Percentiles rank a stretch among this genome's conserved stretches.
phyloP scores from a whole-genome alignment of 2,888 invertebrate genomes.

The Eupithecia inturbata region DNA sequence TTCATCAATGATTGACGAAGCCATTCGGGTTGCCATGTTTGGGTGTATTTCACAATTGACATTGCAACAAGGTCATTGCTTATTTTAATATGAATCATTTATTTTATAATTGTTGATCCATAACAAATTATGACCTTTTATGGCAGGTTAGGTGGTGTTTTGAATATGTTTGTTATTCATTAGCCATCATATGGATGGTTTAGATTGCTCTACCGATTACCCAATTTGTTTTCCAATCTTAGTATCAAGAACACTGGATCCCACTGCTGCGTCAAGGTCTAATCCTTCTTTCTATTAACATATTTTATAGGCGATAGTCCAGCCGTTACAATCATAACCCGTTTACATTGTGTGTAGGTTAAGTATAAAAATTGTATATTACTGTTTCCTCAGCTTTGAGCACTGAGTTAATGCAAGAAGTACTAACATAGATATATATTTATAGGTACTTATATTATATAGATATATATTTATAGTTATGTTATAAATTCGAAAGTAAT shows the following conservation, averaged over 20 bases:
- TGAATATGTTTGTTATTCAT: conserved; percentile 8
- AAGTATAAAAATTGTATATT: too few relatives aligned
- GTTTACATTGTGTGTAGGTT: neutral
- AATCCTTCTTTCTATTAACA: neutral
- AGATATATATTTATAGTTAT: too few relatives aligned
- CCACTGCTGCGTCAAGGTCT: neutral
- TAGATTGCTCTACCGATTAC: neutral
- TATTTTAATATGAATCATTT: conserved; percentile 26
- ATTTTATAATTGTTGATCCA: conserved; percentile 28
- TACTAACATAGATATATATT: too few relatives aligned
- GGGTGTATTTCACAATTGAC: conserved; percentile 33
- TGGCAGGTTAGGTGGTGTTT: neutral
- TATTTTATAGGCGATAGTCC: neutral
- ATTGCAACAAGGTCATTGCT: conserved; percentile 29
- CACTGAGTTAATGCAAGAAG: neutral
- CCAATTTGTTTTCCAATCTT: neutral
- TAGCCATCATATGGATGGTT: neutral
- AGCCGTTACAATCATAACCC: neutral
- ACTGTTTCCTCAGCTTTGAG: neutral
- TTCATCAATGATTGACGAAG: conserved; percentile 23
- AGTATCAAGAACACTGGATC: neutral
- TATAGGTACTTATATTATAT: too few relatives aligned
- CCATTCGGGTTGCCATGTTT: conserved; percentile 23
- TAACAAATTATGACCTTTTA: conserved; percentile 16
- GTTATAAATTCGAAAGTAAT: too few relatives aligned